Base-by-base conservation (phyloP, 2,113 vertebrate species). In the Forbesichthys agassizii region DNA sequence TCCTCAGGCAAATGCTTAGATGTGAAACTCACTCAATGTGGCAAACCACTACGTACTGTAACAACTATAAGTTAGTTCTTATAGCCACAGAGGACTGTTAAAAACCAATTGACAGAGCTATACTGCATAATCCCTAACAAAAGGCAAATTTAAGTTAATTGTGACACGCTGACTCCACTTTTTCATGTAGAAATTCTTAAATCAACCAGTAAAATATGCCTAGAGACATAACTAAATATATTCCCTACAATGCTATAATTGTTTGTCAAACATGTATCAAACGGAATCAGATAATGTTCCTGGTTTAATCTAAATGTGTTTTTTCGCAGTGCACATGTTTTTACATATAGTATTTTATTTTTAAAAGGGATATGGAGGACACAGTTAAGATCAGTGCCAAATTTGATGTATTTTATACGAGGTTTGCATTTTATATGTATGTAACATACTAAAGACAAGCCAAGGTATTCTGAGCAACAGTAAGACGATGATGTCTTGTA, bases 261-360 rank as follows among this genome's bases (percentile, higher is more conserved):
- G 64, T 53, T 59, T 51, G 48, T 67, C 33, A 13, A 57, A 56
- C 66, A 74, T 64, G 57, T 73, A 74, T 66, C 66, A 74, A 81
- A 66, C 82, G 69, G 66, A 78, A 80, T 74, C 69, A 58, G 55
- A 66, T 52, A 54, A 66, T 70, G 67, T 49, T 69, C 64, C 57
- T 65, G 64, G 61, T 13, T 51, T 57, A 56, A 65, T 13, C 64
- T 48, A 74, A 48, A 49, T 9, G 58, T 4, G 20, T 14, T 11
- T 27, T 16, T 14, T 57, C 2, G 1, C 55, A 57, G 20, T 57
- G 6, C 27, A 9, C 1, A 3, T 57, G 20, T 57, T 57, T 57
- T 57, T n/a, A n/a, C 14, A n/a, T 54, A 3, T n/a, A 1, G 13
- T 54, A 54, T 5, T 6, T 4, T 54, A 13, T 47, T 61, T 11